Evolutionary conservation across 2,113 vertebrate genomes (phyloP), one percentile per base, ranked within the genome.

Genomic region (Alosa alosa): DNA sequence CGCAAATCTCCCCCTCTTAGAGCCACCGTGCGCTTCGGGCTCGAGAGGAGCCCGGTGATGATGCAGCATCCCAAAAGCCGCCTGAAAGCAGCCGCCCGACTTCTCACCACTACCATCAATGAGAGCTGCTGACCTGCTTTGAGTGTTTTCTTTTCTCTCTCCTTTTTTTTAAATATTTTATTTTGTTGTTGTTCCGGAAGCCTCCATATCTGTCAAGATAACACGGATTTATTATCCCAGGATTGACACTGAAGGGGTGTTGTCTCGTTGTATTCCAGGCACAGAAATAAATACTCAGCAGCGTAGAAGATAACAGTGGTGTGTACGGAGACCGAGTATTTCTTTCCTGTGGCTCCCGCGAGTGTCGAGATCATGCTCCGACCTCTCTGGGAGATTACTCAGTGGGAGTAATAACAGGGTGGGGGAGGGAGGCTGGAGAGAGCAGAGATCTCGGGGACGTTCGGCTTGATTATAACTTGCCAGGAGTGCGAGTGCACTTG

Each of bases 1-100:
- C 82, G 83, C 88, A 89, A 86, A 89, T 87, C 82, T 87, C 81
- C 57, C 72, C 83, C 83, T 15, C 13, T 41, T 57, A 72, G 57
- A 39, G 45, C 44, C 22, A 25, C 10, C 39, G 45, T 46, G 83
- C 9, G 13, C 50, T 15, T n/a, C 36, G 41, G 50, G 52, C 82
- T 49, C 49, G 0, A 72, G 36, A 20, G 39, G 82, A 3, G 8
- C 68, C 75, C 36, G 46, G 25, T 6, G 86, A 85, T 50, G 46
- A 86, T 52, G 25, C 46, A 55, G 72, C 55, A 85, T 39, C 31
- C 11, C 10, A n/a, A 9, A 25, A 25, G 10, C n/a, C 64, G 13
- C 25, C n/a, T 31, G 64, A 78, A 78, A 78, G 3, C 31, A 13
- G 15, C 9, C 39, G 25, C 0, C 72, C 1, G 18, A 39, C 8